phyloP scores from a whole-genome alignment of 2,797 vertebrate species.

The Paguma larvata region DNA sequence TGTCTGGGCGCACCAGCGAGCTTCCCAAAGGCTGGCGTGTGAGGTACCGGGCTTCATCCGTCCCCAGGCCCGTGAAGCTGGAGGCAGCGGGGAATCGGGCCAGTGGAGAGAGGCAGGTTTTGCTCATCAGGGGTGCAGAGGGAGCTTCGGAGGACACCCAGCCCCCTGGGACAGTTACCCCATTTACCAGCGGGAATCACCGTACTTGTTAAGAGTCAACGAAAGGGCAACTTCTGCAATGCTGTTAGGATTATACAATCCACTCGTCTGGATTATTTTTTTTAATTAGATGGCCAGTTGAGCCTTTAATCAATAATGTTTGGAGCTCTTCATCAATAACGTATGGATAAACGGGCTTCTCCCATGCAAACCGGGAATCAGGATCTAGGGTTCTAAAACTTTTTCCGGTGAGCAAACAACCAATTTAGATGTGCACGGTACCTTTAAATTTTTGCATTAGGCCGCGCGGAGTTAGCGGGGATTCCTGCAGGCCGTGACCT shows the following conservation, averaged over 20 bases:
- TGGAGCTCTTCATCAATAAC: not conserved
- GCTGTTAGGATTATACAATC: not conserved
- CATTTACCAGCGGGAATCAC: not conserved
- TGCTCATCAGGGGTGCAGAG: not conserved
- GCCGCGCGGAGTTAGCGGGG: not conserved
- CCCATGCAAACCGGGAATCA: not conserved
- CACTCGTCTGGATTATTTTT: not conserved
- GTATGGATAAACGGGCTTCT: not conserved
- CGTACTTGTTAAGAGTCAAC: not conserved
- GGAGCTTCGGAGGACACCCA: fast-evolving
- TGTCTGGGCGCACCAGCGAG: not conserved
- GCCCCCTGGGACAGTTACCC: not conserved
- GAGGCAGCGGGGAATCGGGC: not conserved
- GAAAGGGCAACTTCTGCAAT: not conserved
- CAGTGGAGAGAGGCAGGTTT: not conserved
- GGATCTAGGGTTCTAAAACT: not conserved
- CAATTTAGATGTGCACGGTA: not conserved
- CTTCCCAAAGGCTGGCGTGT: not conserved
- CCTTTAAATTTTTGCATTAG: conserved; percentile 30
- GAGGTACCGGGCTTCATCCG: not conserved
- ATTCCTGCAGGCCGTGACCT: conserved; percentile 28
- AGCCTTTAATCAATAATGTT: not conserved
- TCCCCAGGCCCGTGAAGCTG: not conserved
- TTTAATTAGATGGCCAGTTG: not conserved
- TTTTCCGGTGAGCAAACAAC: not conserved